phyloP scores from a whole-genome alignment of 2,797 vertebrate species.

The Ceryle rudis region DNA sequence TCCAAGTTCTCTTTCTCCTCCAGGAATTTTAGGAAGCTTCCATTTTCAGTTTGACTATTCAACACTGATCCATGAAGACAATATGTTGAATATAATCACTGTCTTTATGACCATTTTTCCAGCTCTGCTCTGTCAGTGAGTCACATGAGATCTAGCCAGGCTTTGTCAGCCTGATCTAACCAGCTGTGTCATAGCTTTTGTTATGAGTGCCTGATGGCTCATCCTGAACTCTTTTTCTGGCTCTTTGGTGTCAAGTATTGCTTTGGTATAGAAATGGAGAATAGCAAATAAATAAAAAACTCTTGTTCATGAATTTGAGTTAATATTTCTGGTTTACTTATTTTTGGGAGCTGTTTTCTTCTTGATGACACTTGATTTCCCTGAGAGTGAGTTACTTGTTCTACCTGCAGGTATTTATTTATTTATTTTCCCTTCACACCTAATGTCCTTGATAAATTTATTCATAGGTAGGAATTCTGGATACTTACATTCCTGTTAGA shows the following conservation, averaged over 20 bases:
- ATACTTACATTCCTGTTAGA: not conserved
- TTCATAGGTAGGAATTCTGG: not conserved
- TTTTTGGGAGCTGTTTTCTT: not conserved
- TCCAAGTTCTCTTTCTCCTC: not conserved
- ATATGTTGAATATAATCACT: not conserved
- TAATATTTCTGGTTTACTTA: not conserved
- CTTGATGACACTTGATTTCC: not conserved
- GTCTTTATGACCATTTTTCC: not conserved
- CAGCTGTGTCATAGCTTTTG: not conserved
- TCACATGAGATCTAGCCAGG: not conserved
- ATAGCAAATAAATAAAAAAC: accelerated
- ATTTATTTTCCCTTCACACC: not conserved
- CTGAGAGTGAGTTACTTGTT: not conserved
- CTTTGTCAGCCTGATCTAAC: not conserved
- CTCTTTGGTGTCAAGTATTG: not conserved
- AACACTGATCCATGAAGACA: not conserved
- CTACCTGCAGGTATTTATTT: not conserved
- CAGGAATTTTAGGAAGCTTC: not conserved
- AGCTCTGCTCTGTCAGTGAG: not conserved
- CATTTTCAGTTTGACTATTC: not conserved
- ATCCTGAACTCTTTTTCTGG: not conserved
- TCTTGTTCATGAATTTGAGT: not conserved
- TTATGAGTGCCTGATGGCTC: not conserved
- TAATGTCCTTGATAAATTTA: not conserved
- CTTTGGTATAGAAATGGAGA: not conserved